Conservation (phyloP, 2,888 invertebrate genomes). For the Pyrocoelia pectoralis region DNA sequence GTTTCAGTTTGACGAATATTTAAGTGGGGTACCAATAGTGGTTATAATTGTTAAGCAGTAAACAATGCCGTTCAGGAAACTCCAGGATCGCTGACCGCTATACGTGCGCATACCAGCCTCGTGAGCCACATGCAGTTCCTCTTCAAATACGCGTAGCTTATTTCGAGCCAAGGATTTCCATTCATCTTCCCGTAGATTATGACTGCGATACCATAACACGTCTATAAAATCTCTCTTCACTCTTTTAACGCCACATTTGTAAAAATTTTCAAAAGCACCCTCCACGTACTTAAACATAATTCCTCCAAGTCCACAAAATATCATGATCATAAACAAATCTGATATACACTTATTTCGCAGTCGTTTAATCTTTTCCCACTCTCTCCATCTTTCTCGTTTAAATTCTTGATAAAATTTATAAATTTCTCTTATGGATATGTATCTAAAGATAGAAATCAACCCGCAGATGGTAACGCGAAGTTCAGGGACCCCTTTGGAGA, state of each 20-base stretch:
- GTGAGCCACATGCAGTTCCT: slow-evolving; percentile 83
- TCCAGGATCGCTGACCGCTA: slow-evolving; percentile 87
- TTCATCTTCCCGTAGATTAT: slow-evolving; percentile 84
- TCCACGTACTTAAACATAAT: slow-evolving; percentile 84
- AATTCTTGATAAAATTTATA: slow-evolving; percentile 67
- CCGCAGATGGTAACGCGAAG: slow-evolving; percentile 45
- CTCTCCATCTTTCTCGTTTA: slow-evolving; percentile 65
- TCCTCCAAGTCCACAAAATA: slow-evolving; percentile 81
- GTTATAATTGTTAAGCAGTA: slow-evolving; percentile 88
- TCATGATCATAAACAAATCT: slow-evolving; percentile 72
- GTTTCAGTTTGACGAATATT: background rate
- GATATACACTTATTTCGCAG: slow-evolving; percentile 73
- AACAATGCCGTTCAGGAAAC: slow-evolving; percentile 85
- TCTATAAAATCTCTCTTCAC: slow-evolving; percentile 89
- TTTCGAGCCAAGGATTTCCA: slow-evolving; percentile 88
- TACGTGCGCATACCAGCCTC: slow-evolving; percentile 85
- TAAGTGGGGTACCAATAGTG: slow-evolving; percentile 76
- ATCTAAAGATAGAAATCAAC: slow-evolving; percentile 47
- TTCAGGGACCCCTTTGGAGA: slow-evolving; percentile 43
- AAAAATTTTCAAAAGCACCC: slow-evolving; percentile 84
- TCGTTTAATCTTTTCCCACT: slow-evolving; percentile 64
- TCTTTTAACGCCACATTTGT: slow-evolving; percentile 87
- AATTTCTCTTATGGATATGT: slow-evolving; percentile 59
- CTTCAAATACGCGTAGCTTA: slow-evolving; percentile 84
- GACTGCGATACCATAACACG: slow-evolving; percentile 81